A percentile compares a stretch with the other conserved stretches of the same genome.
These are phyloP conservation scores for Rhimphoctona megacephalus DNA, from an alignment of 2,888 invertebrate genomes.

Conservation along the genomic window DNA sequence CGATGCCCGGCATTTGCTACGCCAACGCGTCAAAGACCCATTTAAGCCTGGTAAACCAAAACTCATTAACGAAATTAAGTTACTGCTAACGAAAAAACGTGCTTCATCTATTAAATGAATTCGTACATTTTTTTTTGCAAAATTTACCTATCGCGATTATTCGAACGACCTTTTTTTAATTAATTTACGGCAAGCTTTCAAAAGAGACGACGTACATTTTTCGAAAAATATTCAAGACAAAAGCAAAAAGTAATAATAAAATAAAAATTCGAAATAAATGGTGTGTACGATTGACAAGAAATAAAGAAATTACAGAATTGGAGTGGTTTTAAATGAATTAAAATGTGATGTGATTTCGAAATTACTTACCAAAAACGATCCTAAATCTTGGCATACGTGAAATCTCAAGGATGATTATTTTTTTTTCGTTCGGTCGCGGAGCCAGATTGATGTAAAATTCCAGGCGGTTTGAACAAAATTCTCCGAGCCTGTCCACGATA, in stretches of 20 bases:
- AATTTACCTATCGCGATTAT: not conserved
- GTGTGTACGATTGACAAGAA: too few species aligned
- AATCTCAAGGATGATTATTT: not conserved
- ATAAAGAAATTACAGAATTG: not conserved
- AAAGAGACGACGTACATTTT: not conserved
- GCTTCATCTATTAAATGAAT: not conserved
- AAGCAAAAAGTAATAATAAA: not conserved
- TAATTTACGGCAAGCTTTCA: too few species aligned
- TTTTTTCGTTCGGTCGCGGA: conserved; percentile 6
- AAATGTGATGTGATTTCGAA: not conserved
- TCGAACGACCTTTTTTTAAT: not conserved
- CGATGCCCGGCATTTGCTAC: not conserved
- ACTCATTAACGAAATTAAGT: not conserved
- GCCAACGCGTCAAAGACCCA: not conserved
- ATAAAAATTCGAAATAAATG: not conserved
- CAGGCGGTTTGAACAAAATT: not conserved
- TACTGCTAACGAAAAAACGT: not conserved
- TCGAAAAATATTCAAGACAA: not conserved
- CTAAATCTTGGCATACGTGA: not conserved
- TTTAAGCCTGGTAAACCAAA: not conserved
- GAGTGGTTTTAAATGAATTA: not conserved
- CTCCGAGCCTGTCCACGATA: not conserved
- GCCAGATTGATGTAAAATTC: not conserved
- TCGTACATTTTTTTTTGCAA: not conserved
- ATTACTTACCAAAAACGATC: not conserved